Evolutionary conservation across 2,888 invertebrate genomes (phyloP), one percentile per base, ranked within the genome.

Genomic region (Drosophila koepferae): DNA sequence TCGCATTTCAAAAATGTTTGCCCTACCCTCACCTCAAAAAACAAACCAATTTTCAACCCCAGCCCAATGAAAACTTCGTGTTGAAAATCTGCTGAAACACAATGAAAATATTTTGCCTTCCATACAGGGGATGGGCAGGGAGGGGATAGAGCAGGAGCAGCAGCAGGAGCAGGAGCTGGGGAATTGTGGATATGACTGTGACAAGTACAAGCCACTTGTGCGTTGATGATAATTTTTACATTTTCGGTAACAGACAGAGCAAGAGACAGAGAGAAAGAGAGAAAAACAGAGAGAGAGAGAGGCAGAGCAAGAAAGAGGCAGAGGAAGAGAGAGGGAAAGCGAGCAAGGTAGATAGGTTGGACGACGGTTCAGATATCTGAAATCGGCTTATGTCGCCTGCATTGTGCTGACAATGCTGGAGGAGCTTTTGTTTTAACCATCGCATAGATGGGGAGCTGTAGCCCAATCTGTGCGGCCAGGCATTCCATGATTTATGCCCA

Each of bases 381-480:
- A 92, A 92, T 91, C 92, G 92, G 92, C 92, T 92, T 92, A 92
- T 92, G 92, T 92, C 91, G 87, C 86, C 89, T 72, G 75, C 89
- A 85, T 90, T 87, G 76, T 87, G 90, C 90, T 87, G 86, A 85
- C 89, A 89, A 63, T 80, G 86, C 90, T 88, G 81, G 65, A 80
- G 86, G 84, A 80, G 81, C 84, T 78, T 86, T 88, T 83, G 86
- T 90, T 86, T 86, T 83, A 70, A 62, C 61, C 53, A 48, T 18
- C 41, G 46, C 43, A 43, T 12, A 49, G 48, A 12, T 0, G 8
- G 34, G 40, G 36, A 44, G 53, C 46, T 28, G 7, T 16, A 23
- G 59, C 48, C 31, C 20, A 56, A 64, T 46, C 81, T 66, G 73
- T 78, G 81, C 78, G 77, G 54, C 73, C 78, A 66, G 81, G 77